Percentiles rank a stretch among this genome's conserved stretches.
These are phyloP conservation scores for Tetrapedia diversipes DNA, from an alignment of 2,888 invertebrate species.

Conservation along the genomic window DNA sequence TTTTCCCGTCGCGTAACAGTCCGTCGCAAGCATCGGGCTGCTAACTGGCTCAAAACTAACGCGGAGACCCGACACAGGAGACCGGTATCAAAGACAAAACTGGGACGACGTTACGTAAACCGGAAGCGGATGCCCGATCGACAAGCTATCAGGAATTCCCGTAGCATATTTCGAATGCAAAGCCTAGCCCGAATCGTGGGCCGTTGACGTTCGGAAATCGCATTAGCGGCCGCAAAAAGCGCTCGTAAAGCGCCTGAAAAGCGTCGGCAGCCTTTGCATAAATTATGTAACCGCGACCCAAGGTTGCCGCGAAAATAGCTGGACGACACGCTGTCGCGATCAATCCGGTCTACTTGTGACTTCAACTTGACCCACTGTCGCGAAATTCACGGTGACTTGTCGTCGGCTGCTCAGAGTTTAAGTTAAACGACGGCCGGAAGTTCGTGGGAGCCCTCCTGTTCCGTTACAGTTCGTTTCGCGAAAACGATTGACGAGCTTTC, in stretches of 20 bases:
- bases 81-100: conserved; percentile 8
- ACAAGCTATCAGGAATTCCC: too few relatives aligned
- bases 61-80: neutral
- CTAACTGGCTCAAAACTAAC: neutral
- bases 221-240: conserved; percentile 4
- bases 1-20: neutral
- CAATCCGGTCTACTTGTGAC: conserved; percentile 20
- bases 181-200: neutral
- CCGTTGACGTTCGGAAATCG: conserved; percentile 1
- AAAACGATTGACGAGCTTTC: neutral
- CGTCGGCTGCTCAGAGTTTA: neutral
- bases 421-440: conserved; percentile 12
- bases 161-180: too few relatives aligned
- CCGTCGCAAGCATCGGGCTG: neutral
- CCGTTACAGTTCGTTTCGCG: neutral
- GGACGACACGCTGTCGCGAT: conserved; percentile 21
- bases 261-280: conserved; percentile 27
- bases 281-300: conserved; percentile 53
- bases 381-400: conserved; percentile 7
- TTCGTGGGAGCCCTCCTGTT: neutral
- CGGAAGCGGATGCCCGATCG: conserved; percentile 17
- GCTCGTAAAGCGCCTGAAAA: neutral
- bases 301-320: conserved; percentile 37
- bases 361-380: conserved; percentile 36
- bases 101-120: conserved; percentile 36